Evolutionary conservation across 2,888 invertebrate species (phyloP).

Genomic region (Chrysolina americana): DNA sequence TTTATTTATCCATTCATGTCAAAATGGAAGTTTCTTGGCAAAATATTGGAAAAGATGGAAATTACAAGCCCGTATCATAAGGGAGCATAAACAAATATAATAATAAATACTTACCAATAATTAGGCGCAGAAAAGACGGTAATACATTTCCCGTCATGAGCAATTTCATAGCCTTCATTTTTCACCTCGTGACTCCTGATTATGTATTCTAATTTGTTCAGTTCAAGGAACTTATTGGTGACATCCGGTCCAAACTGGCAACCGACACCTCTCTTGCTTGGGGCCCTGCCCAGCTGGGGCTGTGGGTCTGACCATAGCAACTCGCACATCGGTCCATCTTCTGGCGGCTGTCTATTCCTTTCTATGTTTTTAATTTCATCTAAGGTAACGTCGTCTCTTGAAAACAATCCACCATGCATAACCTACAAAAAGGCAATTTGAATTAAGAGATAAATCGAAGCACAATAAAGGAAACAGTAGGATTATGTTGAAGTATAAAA

Average conservation of each 20-base stretch:
- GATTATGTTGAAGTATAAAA: no score
- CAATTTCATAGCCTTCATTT: constrained; percentile 94
- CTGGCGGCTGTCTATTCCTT: constrained; percentile 96
- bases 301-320: constrained; percentile 99
- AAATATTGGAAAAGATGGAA: no score
- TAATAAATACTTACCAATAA: constrained; percentile 84
- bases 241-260: constrained; percentile 99
- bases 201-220: constrained; percentile 93
- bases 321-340: constrained; percentile 97
- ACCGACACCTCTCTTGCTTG: constrained; percentile 97
- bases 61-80: not conserved
- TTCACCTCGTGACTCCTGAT: constrained; percentile 98
- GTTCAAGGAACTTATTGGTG: constrained; percentile 86
- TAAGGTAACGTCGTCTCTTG: constrained; percentile 92
- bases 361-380: constrained; percentile 92
- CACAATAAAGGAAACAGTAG: no score
- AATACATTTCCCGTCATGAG: constrained; percentile 96
- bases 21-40: no score
- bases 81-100: not conserved
- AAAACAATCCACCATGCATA: constrained; percentile 98
- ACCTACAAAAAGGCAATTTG: constrained; percentile 72
- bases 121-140: constrained; percentile 99
- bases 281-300: constrained; percentile 87
- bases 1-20: no score
- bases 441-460: no score